Percentiles rank a stretch among this genome's conserved stretches.
Conservation (phyloP, 1,140 invertebrate species). For the Archegozetes longisetosus region DNA sequence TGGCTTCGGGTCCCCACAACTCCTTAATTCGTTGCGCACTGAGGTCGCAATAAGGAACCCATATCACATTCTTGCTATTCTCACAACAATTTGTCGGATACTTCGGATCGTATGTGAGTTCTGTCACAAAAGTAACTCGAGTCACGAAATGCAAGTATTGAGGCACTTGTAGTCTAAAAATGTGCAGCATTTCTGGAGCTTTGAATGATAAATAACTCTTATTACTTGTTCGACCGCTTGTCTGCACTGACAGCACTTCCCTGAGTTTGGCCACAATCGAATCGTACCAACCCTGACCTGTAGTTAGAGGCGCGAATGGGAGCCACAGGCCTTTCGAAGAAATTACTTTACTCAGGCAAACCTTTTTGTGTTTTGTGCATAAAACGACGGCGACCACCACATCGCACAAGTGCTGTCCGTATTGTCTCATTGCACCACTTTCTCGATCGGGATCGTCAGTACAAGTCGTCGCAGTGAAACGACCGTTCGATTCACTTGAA, state of each 20-base stretch:
- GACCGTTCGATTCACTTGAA: background rate
- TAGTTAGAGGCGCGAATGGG: background rate
- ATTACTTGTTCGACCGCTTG: background rate
- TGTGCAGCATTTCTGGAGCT: background rate
- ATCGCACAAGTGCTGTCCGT: conserved; percentile 5
- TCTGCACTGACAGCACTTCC: background rate
- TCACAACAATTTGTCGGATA: background rate
- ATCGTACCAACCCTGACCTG: background rate
- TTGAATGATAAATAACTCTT: background rate
- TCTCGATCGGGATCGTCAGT: background rate
- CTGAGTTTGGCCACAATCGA: too few species aligned
- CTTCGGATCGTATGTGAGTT: background rate
- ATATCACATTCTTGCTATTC: background rate
- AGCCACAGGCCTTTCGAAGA: conserved; percentile 5
- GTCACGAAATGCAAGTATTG: background rate
- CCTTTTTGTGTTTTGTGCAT: conserved; percentile 5
- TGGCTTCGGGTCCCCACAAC: background rate
- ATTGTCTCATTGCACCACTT: background rate
- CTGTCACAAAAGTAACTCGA: background rate
- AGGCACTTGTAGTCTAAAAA: conserved; percentile 1
- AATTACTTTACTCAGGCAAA: background rate
- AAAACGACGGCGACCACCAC: background rate
- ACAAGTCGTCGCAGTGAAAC: background rate
- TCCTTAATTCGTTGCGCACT: background rate
- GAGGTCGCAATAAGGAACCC: background rate